Base-by-base conservation (phyloP, 2,888 invertebrate species). In the Nemotelus nigrinus region DNA sequence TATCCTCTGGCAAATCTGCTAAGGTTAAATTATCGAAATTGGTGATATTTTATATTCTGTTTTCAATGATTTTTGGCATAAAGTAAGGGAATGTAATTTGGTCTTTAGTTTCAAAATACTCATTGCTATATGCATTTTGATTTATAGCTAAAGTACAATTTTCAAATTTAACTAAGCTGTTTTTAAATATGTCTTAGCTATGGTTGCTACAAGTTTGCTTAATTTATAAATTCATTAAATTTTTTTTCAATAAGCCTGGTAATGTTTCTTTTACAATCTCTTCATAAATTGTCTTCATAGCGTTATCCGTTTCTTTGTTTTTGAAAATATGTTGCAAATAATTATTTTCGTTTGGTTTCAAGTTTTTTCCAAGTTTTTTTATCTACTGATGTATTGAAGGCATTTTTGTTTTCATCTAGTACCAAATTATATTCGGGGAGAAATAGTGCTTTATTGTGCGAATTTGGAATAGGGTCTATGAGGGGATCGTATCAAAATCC, bases 41-140 rank as follows among this genome's bases (percentile, higher is more conserved):
- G 5, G 41, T 41, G 6, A 60, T 7, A 41, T 60, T 60, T 8
- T 25, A 10, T 25, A n/a, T 8, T 60, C 6, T 60, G 2, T 60
- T n/a, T 60, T 41, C 63, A n/a, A 8, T 60, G n/a, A 60, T 60
- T 60, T 60, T 60, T n/a, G 63, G n/a, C 63, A 41, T 60, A n/a
- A 60, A 60, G 25, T 60, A 41, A 8, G 63, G 63, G 7, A 60
- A 41, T n/a, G n/a, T n/a, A 25, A 60, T 41, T 8, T n/a, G n/a
- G 41, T 60, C 63, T n/a, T 10, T 60, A 10, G 25, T 25, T 7
- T 60, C n/a, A 60, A 60, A 25, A 41, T 25, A 60, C 7, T 60
- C n/a, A n/a, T 60, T 60, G n/a, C n/a, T n/a, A n/a, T 25, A 60
- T 2, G 7, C 2, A n/a, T n/a, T 60, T 8, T 60, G 5, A 41